Conservation (phyloP, 2,113 vertebrate genomes). For the Lynx canadensis region DNA sequence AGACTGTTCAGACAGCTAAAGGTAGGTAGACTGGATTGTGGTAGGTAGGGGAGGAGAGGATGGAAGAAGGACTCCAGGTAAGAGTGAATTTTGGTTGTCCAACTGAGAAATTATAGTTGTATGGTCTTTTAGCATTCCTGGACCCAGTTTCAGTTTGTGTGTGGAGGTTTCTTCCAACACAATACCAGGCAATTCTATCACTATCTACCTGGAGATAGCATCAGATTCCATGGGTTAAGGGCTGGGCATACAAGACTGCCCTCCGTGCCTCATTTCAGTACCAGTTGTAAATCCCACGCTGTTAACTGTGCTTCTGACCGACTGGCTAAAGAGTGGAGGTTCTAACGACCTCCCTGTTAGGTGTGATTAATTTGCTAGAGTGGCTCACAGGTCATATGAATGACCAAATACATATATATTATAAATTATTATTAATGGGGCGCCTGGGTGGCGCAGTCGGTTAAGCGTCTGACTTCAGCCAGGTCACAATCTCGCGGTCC, state of each 20-base stretch:
- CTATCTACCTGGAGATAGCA: neutral
- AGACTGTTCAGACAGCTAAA: neutral
- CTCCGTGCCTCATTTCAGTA: neutral
- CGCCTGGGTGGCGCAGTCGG: too few species aligned
- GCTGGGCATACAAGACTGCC: neutral
- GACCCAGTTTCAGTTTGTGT: neutral
- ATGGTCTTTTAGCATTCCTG: neutral
- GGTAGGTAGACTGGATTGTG: neutral
- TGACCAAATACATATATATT: neutral
- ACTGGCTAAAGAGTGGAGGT: neutral
- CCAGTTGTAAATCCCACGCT: neutral
- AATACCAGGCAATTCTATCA: neutral
- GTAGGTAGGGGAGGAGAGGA: neutral
- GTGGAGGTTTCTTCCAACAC: neutral
- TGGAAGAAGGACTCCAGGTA: neutral
- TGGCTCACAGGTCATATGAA: neutral
- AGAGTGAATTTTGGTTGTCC: neutral
- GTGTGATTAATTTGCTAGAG: neutral
- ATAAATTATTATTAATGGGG: neutral
- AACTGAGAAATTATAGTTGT: neutral
- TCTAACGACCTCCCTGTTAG: neutral
- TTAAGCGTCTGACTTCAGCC: too few species aligned
- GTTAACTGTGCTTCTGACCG: neutral
- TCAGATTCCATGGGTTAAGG: neutral
- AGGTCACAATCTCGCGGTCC: too few species aligned